Percentiles rank a stretch among this genome's conserved stretches.
These are phyloP conservation scores for Cherax quadricarinatus DNA, from an alignment of 1,140 invertebrate genomes.

Conservation along the genomic window DNA sequence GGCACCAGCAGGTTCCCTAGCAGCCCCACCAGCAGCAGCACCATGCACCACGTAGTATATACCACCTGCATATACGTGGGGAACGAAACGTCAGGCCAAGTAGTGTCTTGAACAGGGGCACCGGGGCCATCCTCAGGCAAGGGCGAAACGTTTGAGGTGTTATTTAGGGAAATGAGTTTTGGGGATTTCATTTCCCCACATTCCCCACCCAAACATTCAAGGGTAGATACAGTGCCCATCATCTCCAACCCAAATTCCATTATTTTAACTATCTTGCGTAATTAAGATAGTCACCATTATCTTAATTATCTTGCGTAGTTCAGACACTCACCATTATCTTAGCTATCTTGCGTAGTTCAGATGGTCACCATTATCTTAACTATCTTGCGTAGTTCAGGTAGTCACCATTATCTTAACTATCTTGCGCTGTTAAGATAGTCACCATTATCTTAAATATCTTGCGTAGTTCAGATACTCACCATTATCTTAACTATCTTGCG, in stretches of 20 bases:
- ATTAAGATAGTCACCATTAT: too few species aligned
- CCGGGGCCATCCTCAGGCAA: not conserved
- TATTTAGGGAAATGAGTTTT: not conserved
- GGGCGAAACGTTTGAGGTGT: not conserved
- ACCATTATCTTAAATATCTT: not conserved
- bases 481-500: not conserved
- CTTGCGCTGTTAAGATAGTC: not conserved
- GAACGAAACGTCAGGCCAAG: conserved; percentile 44
- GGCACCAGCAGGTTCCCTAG: conserved; percentile 65
- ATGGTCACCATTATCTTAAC: not conserved
- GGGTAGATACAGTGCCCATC: too few species aligned
- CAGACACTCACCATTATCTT: not conserved
- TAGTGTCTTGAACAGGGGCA: not conserved
- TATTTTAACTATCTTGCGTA: too few species aligned
- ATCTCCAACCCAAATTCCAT: conserved; percentile 8
- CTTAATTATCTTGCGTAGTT: not conserved
- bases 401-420: not conserved
- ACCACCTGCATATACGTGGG: conserved; percentile 59
- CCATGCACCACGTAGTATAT: conserved; percentile 60
- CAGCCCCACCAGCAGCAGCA: conserved; percentile 52
- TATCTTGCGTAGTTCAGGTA: not conserved
- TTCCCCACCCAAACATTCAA: not conserved
- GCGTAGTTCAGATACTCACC: not conserved
- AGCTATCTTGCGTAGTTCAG: too few species aligned
- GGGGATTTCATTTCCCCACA: not conserved